phyloP scores from a whole-genome alignment of 92 coral and sea anemone genomes.

The Diadumene lineata region DNA sequence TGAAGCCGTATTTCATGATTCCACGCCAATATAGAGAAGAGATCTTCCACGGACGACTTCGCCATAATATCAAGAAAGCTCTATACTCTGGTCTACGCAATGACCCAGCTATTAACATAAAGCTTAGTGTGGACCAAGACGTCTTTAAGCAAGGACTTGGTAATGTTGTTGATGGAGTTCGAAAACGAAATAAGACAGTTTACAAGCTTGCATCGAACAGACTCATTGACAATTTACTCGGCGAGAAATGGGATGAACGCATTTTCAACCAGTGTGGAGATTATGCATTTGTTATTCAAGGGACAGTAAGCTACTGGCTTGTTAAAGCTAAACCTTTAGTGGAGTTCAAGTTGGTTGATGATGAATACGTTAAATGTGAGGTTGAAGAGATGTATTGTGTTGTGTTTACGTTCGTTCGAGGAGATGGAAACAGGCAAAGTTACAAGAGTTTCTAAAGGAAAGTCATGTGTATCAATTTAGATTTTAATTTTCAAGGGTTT shows the following conservation, averaged over 20 bases:
- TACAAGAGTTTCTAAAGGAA: too few relatives aligned
- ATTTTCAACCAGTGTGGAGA: conserved; percentile 54
- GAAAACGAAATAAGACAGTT: conserved; percentile 31
- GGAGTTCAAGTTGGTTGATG: conserved; percentile 30
- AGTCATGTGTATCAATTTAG: too few relatives aligned
- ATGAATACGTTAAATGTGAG: conserved; percentile 19
- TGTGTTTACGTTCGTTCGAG: conserved; percentile 27
- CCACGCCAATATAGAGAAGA: too few relatives aligned
- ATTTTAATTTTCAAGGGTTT: too few relatives aligned
- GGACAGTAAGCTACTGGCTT: conserved; percentile 53
- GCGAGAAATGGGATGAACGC: conserved; percentile 57
- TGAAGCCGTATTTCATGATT: too few relatives aligned
- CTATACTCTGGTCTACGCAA: conserved; percentile 51
- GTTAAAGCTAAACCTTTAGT: conserved; percentile 21
- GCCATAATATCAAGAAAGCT: conserved; percentile 41
- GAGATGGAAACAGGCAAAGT: conserved; percentile 21
- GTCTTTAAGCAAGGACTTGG: conserved; percentile 40
- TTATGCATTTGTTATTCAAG: conserved; percentile 50
- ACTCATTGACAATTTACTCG: conserved; percentile 24
- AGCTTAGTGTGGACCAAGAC: conserved; percentile 39
- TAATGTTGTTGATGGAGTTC: background rate
- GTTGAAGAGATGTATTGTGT: conserved; percentile 11
- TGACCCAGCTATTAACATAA: conserved; percentile 40
- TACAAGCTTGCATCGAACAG: conserved; percentile 20
- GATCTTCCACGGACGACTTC: conserved; percentile 6